Evolutionary conservation across 37 sponge, comb jelly and placozoan species (phyloP).

Genomic region (Theonella swinhoei): DNA sequence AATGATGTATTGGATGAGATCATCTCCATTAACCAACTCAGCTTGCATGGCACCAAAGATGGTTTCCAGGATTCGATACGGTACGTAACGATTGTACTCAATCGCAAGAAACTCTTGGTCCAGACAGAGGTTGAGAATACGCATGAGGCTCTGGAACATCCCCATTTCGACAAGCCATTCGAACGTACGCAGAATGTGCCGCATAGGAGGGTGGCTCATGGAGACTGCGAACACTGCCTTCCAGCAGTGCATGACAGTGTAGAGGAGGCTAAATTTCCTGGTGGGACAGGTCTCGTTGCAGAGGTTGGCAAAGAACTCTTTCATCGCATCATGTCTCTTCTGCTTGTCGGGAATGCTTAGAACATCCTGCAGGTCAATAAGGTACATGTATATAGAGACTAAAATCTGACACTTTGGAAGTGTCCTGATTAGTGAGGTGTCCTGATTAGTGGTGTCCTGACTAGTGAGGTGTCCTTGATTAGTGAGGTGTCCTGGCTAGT

Average conservation of each 20-base stretch:
- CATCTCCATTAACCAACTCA: background rate
- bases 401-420: too few relatives aligned
- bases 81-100: conserved; percentile 43
- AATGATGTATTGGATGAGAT: conserved; percentile 10
- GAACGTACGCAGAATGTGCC: conserved; percentile 1
- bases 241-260: conserved; percentile 53
- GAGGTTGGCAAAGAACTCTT: conserved; percentile 9
- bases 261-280: conserved; percentile 8
- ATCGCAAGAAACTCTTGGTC: conserved; percentile 4
- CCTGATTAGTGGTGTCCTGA: too few relatives aligned
- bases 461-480: too few relatives aligned
- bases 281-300: background rate
- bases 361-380: conserved; percentile 10
- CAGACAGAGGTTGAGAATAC: conserved; percentile 16
- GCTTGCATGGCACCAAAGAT: conserved; percentile 28
- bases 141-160: conserved; percentile 7
- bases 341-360: conserved; percentile 33
- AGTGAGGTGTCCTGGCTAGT: too few relatives aligned
- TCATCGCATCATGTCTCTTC: background rate
- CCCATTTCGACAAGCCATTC: conserved; percentile 17
- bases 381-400: too few relatives aligned
- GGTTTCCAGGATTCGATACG: conserved; percentile 29
- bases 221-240: conserved; percentile 2
- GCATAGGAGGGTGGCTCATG: background rate
- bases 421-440: too few relatives aligned